A percentile compares a stretch with the other conserved stretches of the same genome.
Conservation (phyloP, 2,113 vertebrate species). For the Etheostoma cragini region DNA sequence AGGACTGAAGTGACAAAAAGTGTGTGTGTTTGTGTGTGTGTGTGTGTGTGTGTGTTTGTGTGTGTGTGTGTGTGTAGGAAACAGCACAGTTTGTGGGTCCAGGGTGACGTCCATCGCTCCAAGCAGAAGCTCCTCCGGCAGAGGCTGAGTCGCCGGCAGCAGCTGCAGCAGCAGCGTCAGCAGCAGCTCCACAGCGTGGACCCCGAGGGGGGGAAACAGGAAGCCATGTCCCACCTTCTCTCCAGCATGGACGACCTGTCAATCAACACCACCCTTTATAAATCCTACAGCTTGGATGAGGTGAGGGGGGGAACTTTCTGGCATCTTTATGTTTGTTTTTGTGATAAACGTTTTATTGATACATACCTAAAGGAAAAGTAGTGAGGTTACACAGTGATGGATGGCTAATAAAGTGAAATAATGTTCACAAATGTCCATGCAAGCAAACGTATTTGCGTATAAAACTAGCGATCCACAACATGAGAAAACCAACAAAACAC, state of each 20-base stretch:
- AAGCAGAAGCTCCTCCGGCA: slow-evolving; percentile 84
- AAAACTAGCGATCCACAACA: no score
- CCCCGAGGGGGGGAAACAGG: slow-evolving; percentile 50
- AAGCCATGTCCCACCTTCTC: slow-evolving; percentile 83
- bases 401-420: no score
- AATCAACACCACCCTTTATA: slow-evolving; percentile 82
- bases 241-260: slow-evolving; percentile 89
- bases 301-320: slow-evolving; percentile 69
- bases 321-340: background rate
- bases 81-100: slow-evolving; percentile 89
- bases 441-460: no score
- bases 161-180: slow-evolving; percentile 37
- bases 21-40: no score
- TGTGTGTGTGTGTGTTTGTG: background rate
- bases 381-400: no score
- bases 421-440: no score
- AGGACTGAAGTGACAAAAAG: slow-evolving; percentile 83
- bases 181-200: slow-evolving; percentile 22
- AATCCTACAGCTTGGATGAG: slow-evolving; percentile 86
- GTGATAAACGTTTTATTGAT: no score
- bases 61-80: slow-evolving; percentile 81
- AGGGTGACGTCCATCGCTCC: slow-evolving; percentile 88
- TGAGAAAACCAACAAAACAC: no score
- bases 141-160: slow-evolving; percentile 58
- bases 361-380: no score